These are phyloP conservation scores for Cancer borealis DNA, from an alignment of 2,888 invertebrate species.

Conservation along the genomic window DNA sequence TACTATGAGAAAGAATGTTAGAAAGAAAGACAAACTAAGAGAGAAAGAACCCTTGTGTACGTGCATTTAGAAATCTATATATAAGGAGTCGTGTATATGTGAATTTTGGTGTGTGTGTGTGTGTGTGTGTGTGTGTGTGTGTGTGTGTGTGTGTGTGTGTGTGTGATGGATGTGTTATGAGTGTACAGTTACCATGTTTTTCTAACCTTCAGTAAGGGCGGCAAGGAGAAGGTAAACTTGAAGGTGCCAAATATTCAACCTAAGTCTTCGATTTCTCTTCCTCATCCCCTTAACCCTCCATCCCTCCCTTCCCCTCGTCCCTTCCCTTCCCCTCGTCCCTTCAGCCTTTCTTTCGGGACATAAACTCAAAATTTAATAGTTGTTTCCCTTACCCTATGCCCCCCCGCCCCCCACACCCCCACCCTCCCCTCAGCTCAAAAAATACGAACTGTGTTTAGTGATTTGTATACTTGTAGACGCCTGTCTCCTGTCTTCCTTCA, in stretches of 20 bases:
- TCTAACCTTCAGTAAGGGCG: slow-evolving; percentile 14
- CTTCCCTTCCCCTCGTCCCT: neutral
- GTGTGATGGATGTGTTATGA: slow-evolving; percentile 12
- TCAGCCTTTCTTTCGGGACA: slow-evolving; percentile 17
- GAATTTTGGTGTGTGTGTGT: neutral
- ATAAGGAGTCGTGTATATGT: slow-evolving; percentile 16
- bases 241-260: slow-evolving; percentile 37
- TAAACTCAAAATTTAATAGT: neutral
- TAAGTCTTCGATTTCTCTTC: slow-evolving; percentile 36
- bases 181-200: neutral
- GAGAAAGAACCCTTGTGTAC: neutral
- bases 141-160: neutral
- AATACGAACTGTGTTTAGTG: neutral
- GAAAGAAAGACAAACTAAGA: neutral
- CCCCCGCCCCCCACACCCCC: neutral
- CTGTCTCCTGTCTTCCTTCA: slow-evolving; percentile 27
- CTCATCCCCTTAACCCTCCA: neutral
- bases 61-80: neutral
- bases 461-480: slow-evolving; percentile 8
- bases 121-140: neutral
- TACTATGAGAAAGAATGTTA: slow-evolving; percentile 8
- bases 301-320: neutral
- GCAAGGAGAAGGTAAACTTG: neutral
- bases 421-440: neutral
- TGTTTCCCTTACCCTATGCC: neutral